Evolutionary conservation across 2,888 invertebrate species (phyloP).

Genomic region (Cerastis leucographa): DNA sequence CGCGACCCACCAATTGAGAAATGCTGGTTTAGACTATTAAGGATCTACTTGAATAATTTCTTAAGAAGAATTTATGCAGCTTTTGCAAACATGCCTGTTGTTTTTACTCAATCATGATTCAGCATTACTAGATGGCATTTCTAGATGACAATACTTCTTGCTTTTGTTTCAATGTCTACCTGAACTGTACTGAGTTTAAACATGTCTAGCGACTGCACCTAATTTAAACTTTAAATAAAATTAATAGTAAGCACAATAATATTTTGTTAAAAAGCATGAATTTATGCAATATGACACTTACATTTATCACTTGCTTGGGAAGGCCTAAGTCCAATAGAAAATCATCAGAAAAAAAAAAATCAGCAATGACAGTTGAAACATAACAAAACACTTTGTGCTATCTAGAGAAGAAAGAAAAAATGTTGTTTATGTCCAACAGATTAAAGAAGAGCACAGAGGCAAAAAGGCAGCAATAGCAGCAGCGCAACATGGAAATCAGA

Average conservation of each 20-base stretch:
- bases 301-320: neutral
- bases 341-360: neutral
- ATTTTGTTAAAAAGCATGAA: neutral
- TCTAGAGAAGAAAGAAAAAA: neutral
- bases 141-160: neutral
- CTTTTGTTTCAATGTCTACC: neutral
- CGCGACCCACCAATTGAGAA: too few relatives aligned
- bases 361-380: neutral
- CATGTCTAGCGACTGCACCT: neutral
- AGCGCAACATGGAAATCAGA: conserved; percentile 76
- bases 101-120: conserved; percentile 3
- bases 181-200: neutral
- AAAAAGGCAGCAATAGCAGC: conserved; percentile 88
- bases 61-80: conserved; percentile 3
- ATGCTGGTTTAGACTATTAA: neutral
- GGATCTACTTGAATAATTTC: neutral
- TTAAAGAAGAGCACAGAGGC: conserved; percentile 79
- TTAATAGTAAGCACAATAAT: neutral
- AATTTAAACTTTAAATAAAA: neutral
- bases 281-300: neutral
- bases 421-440: conserved; percentile 42
- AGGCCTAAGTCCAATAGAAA: neutral
- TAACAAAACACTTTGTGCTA: too few relatives aligned
- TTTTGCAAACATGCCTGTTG: conserved; percentile 10
- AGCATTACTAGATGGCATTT: conserved; percentile 13